Evolutionary conservation across 1,140 invertebrate species (phyloP), one percentile per base, ranked within the genome.

Genomic region (Caenorhabditis tropicalis): DNA sequence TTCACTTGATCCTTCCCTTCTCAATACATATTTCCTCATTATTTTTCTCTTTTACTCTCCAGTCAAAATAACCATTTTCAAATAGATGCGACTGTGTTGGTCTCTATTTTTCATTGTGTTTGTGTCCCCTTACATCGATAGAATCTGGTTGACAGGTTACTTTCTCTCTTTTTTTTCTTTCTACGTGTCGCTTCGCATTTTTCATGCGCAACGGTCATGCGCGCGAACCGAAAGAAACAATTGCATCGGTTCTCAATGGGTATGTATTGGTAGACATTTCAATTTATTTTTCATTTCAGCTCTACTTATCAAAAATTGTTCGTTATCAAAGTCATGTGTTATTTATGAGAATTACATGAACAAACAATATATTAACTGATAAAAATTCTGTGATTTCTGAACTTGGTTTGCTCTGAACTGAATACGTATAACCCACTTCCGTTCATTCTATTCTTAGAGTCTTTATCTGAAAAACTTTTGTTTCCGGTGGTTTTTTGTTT

Each of bases 161-260:
- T 74, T 43, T 74, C 36, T 43, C 65, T 24, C 65, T 16, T 16
- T 27, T 24, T 12, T 46, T 27, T n/a, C n/a, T 74, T 31, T 74
- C 65, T 74, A 74, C 65, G 65, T 74, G 65, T 74, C 65, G 65
- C 65, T 43, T 74, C 65, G 65, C 65, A 74, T 74, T 74, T 74
- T 74, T 29, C 65, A 74, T 74, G 65, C 65, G 65, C 65, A 74
- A 24, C 24, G 65, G 36, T 43, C 58, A 65, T 65, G 58, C 33
- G 58, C 39, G 31, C 29, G 10, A 65, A 36, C 58, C 58, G 31
- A 65, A 65, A 65, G 31, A 65, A 65, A 65, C 29, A 36, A 65
- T n/a, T 58, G 53, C 10, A 58, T 65, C 31, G 29, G 29, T 36
- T 16, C 16, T 36, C 16, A n/a, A 9, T 58, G 21, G 10, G 5